Conservation (phyloP, 1,140 invertebrate genomes). For the Aphidius ervi region DNA sequence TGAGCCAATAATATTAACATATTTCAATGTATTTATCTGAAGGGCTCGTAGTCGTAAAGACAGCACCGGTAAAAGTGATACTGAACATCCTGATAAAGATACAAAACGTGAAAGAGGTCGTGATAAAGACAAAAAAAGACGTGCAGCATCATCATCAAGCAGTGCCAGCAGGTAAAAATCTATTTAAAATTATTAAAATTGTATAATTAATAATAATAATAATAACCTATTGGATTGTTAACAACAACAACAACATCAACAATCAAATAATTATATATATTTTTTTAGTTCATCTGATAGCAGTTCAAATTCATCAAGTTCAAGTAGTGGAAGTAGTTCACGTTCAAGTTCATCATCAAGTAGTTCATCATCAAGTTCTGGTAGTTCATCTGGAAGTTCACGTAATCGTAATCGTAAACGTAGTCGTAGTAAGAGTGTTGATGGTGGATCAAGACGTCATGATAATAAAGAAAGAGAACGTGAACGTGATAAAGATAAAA, state of each 20-base stretch:
- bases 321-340: slow-evolving; percentile 59
- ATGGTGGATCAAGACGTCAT: slow-evolving; percentile 46
- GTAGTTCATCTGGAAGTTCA: slow-evolving; percentile 62
- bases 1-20: too few relatives aligned
- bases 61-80: slow-evolving; percentile 54
- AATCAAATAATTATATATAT: slow-evolving; percentile 13
- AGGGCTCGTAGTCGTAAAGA: slow-evolving; percentile 63
- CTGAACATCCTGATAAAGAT: slow-evolving; percentile 63
- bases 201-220: slow-evolving; percentile 1
- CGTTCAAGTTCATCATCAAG: slow-evolving; percentile 71
- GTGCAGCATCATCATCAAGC: slow-evolving; percentile 71
- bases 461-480: slow-evolving; percentile 56
- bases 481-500: slow-evolving; percentile 50
- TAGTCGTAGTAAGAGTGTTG: slow-evolving; percentile 51
- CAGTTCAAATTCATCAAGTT: slow-evolving; percentile 61
- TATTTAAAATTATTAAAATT: background rate
- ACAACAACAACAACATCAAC: too few relatives aligned
- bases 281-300: slow-evolving; percentile 65
- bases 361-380: slow-evolving; percentile 63
- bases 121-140: slow-evolving; percentile 63
- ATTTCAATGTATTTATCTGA: slow-evolving; percentile 20
- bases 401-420: slow-evolving; percentile 46
- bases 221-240: background rate
- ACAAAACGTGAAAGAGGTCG: slow-evolving; percentile 63
- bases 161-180: slow-evolving; percentile 66